Evolutionary conservation across 1,140 invertebrate genomes (phyloP).

Genomic region (Polypedilum vanderplanki): DNA sequence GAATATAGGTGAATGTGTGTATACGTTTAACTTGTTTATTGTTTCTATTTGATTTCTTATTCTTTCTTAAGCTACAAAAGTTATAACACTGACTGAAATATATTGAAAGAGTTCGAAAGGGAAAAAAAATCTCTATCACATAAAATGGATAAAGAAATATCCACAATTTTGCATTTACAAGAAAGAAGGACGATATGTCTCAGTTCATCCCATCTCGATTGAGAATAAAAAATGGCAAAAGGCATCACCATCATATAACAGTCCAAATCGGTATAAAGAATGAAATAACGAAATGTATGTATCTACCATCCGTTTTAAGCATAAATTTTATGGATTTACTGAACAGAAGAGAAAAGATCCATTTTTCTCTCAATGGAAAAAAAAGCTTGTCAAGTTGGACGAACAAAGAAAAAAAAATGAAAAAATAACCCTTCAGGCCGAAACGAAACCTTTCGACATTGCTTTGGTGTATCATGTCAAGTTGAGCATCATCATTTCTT

Average conservation of each 20-base stretch:
- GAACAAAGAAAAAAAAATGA: not conserved
- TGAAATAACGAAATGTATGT: not conserved
- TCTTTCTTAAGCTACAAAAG: not conserved
- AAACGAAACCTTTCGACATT: not conserved
- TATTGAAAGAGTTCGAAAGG: not conserved
- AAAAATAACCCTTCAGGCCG: not conserved
- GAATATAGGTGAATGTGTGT: not conserved
- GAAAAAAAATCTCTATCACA: not conserved
- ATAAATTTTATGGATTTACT: slow-evolving; percentile 11
- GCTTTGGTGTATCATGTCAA: slow-evolving; percentile 1
- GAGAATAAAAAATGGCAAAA: not conserved
- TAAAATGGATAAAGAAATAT: not conserved
- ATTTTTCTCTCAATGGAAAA: not conserved
- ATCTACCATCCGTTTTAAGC: not conserved
- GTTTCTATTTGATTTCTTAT: not conserved
- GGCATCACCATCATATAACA: not conserved
- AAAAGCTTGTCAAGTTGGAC: not conserved
- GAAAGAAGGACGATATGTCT: no score
- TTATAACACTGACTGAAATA: no score
- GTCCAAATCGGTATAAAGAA: not conserved
- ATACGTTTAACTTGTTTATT: slow-evolving; percentile 14
- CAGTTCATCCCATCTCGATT: no score
- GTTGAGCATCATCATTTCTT: not conserved
- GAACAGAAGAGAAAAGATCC: no score
- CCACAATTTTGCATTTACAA: not conserved